Base-by-base conservation (phyloP, 2,888 invertebrate genomes). In the Ichneumoninae sp. region DNA sequence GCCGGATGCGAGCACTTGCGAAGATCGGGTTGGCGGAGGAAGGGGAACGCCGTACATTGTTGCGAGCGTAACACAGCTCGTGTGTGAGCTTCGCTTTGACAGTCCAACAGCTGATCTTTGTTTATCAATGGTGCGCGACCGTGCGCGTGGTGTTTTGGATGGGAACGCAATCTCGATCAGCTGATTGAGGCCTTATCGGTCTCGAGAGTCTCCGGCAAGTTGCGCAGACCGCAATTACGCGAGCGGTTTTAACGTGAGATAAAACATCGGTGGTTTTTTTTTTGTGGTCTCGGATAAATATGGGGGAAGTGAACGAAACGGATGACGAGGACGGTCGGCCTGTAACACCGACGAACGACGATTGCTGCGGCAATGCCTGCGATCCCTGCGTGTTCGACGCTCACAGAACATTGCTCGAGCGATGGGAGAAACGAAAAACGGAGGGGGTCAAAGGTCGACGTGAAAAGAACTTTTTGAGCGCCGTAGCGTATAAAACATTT, bases 351-450 rank as follows among this genome's bases (percentile, higher is more conserved):
- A 75, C 82, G 52, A 81, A 90, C 26, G 88, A 90, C 57, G 92
- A 93, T 86, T 93, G 93, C 71, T 93, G 93, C 76, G 92, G 92
- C 47, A 92, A 90, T 88, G 89, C 86, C 7, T 93, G 93, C 72
- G 87, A 90, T 83, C 92, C 92, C 40, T 93, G 93, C 44, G 90
- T 93, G 66, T 92, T 92, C 82, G 93, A 93, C 77, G 82, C 92
- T 66, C 91, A 93, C 50, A 89, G 88, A 85, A 88, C 86, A 66
- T 83, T 93, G 79, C 62, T 91, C n/a, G 84, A 90, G 76, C 85
- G 89, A 82, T 92, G 91, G 88, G 79, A 91, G 75, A 86, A 52
- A n/a, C 86, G 82, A 10, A 89, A 87, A 70, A 83, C 70, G 26
- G 69, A 70, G 5, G 85, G 86, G 40, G 65, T 75, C 19, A 66